These are phyloP conservation scores for Cottoperca gobio DNA, from an alignment of 2,797 vertebrate species.

Conservation along the genomic window DNA sequence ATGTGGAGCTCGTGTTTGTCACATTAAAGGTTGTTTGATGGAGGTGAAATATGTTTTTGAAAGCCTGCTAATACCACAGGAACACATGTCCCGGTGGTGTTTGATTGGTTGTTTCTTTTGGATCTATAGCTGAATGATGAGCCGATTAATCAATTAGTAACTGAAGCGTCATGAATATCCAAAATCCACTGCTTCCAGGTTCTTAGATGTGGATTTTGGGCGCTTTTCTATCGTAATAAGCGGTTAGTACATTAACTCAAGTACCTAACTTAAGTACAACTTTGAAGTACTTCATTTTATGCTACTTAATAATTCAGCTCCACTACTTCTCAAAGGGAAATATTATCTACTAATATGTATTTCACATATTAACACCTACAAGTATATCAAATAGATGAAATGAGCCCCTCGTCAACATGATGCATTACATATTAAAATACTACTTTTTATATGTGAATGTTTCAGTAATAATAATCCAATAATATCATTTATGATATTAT, in stretches of 20 bases:
- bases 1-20: conserved; percentile 1
- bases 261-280: neutral
- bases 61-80: neutral
- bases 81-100: neutral
- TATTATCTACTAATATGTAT: no score
- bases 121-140: neutral
- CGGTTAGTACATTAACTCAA: neutral
- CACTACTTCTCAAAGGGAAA: neutral
- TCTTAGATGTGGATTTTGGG: neutral
- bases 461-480: neutral
- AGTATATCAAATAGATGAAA: neutral
- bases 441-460: neutral
- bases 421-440: neutral
- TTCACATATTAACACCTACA: neutral
- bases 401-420: neutral
- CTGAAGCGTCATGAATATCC: neutral
- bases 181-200: neutral
- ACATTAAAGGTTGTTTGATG: neutral
- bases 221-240: neutral
- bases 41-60: neutral
- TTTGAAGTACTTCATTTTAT: neutral
- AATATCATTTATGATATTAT: neutral
- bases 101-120: neutral
- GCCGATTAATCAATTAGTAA: neutral
- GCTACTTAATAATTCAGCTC: neutral